Percentiles rank a stretch among this genome's conserved stretches.
Evolutionary conservation across 2,113 vertebrate genomes (phyloP).

Genomic region (Muntiacus muntjak): DNA sequence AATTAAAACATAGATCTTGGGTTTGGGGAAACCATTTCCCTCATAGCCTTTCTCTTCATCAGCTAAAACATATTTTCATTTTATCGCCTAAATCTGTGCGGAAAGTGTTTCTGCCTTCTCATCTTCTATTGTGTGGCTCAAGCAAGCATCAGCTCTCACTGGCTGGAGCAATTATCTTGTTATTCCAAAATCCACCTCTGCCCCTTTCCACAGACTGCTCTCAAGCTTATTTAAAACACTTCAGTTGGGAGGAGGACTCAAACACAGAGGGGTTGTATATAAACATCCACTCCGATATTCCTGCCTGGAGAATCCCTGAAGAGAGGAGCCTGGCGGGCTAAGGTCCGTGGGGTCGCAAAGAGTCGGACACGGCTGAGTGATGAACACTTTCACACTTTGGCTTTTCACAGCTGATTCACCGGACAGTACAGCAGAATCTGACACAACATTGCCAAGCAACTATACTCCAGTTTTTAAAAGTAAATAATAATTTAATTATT

Average conservation of each 20-base stretch:
- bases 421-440: neutral
- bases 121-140: neutral
- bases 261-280: neutral
- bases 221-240: neutral
- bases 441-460: neutral
- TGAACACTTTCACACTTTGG: neutral
- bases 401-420: neutral
- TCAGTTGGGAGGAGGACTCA: neutral
- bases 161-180: neutral
- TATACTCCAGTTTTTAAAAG: neutral
- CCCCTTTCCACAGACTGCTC: neutral
- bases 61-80: neutral
- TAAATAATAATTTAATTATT: neutral
- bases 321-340: neutral
- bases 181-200: neutral
- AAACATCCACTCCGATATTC: neutral
- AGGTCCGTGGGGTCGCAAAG: neutral
- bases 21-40: neutral
- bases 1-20: neutral
- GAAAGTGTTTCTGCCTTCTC: neutral
- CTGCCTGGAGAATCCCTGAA: neutral
- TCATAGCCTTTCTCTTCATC: neutral
- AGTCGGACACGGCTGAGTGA: fast-evolving
- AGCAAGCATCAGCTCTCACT: neutral
- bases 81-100: neutral